These are phyloP conservation scores for Fabriciana adippe DNA, from an alignment of 2,888 invertebrate genomes.

Conservation along the genomic window DNA sequence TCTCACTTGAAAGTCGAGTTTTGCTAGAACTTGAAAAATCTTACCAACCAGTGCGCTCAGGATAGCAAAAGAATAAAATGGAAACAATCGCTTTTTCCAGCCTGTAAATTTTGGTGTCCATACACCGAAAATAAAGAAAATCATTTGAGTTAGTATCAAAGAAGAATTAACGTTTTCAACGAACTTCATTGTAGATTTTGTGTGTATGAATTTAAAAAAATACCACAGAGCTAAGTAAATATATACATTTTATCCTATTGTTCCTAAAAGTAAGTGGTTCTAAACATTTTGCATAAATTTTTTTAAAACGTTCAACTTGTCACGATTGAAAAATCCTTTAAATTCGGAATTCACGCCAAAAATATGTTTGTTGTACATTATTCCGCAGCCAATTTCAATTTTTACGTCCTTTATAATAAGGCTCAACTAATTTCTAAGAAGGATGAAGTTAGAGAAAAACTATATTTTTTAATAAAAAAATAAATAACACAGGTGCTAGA, in stretches of 20 bases:
- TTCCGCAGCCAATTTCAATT: no score
- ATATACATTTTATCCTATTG: not conserved
- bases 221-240: not conserved
- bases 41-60: constrained; percentile 36
- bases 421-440: no score
- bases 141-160: constrained; percentile 26
- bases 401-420: no score
- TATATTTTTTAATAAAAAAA: no score
- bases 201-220: not conserved
- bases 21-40: constrained; percentile 2
- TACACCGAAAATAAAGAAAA: constrained; percentile 36
- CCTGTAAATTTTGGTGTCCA: constrained; percentile 32
- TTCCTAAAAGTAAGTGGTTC: constrained; percentile 12
- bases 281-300: constrained; percentile 22
- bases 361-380: no score
- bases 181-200: constrained; percentile 18
- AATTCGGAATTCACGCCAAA: no score
- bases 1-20: constrained; percentile 53
- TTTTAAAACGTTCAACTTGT: no score
- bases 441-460: no score
- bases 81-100: constrained; percentile 22
- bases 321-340: no score
- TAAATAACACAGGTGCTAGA: no score
- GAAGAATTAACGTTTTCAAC: constrained; percentile 33
- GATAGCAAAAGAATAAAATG: constrained; percentile 33